These are phyloP conservation scores for Puffinus mauretanicus DNA, from an alignment of 2,113 vertebrate species.

Conservation along the genomic window DNA sequence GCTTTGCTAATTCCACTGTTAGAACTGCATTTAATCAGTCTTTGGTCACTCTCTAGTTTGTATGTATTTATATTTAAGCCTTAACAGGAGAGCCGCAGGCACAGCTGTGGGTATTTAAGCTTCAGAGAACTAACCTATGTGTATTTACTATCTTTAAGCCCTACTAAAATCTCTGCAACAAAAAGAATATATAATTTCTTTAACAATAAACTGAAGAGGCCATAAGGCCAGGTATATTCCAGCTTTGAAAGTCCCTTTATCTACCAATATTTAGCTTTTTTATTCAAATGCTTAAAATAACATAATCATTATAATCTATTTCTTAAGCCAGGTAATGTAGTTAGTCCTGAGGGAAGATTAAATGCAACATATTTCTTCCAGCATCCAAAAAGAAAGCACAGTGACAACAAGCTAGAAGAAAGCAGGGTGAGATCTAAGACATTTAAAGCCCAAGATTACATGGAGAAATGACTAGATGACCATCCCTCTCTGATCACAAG, in stretches of 20 bases:
- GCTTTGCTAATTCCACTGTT: background rate
- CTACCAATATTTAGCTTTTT: background rate
- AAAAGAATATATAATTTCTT: background rate
- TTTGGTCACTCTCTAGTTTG: background rate
- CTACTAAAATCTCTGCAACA: background rate
- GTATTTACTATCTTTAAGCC: background rate
- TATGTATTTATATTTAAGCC: background rate
- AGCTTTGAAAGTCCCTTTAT: background rate
- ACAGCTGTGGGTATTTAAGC: background rate
- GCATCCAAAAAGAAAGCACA: background rate
- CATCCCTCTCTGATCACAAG: background rate
- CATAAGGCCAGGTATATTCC: background rate
- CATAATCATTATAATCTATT: background rate
- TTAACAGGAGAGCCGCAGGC: background rate
- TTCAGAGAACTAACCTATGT: background rate
- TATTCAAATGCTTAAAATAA: background rate
- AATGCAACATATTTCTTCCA: background rate
- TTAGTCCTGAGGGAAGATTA: background rate
- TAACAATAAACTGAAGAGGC: background rate
- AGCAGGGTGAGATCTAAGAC: background rate
- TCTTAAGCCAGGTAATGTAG: background rate
- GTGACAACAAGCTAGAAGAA: background rate
- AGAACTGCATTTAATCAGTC: background rate
- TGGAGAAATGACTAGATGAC: background rate
- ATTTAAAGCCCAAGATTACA: background rate